phyloP scores from a whole-genome alignment of 2,113 vertebrate species.

The Apodemus speciosus region DNA sequence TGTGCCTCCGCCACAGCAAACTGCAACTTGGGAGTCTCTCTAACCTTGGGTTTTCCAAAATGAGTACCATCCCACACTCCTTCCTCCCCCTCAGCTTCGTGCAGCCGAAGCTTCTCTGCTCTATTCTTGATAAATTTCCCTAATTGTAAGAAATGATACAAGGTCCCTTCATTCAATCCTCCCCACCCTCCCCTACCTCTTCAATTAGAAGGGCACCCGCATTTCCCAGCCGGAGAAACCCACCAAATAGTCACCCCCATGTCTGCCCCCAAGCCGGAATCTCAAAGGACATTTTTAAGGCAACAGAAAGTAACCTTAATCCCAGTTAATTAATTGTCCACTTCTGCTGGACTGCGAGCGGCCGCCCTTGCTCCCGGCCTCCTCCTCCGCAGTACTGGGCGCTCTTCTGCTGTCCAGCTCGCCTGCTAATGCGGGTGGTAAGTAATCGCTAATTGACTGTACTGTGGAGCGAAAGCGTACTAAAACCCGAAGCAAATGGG shows the following conservation, averaged over 20 bases:
- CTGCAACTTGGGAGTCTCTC: background rate
- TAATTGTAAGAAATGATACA: slow-evolving; percentile 53
- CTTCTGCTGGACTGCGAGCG: background rate
- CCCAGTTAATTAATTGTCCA: background rate
- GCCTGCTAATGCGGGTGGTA: background rate
- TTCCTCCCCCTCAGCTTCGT: background rate
- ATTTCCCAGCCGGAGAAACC: background rate
- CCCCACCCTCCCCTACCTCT: background rate
- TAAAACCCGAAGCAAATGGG: slow-evolving; percentile 44
- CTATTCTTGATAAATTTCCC: slow-evolving; percentile 32
- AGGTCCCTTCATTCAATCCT: background rate
- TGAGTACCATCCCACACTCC: background rate
- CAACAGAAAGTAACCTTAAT: background rate
- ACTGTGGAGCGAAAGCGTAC: slow-evolving; percentile 17
- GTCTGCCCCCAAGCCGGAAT: background rate
- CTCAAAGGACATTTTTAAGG: background rate
- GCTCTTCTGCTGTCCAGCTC: background rate
- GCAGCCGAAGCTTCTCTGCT: background rate
- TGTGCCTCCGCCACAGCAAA: background rate
- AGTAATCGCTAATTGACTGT: slow-evolving; percentile 68
- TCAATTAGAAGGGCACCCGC: background rate
- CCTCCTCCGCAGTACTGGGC: background rate
- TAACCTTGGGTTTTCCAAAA: slow-evolving; percentile 7
- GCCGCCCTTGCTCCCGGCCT: background rate
- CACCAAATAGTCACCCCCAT: background rate